Evolutionary conservation across 1,140 invertebrate species (phyloP).

Genomic region (Antheraea pernyi): DNA sequence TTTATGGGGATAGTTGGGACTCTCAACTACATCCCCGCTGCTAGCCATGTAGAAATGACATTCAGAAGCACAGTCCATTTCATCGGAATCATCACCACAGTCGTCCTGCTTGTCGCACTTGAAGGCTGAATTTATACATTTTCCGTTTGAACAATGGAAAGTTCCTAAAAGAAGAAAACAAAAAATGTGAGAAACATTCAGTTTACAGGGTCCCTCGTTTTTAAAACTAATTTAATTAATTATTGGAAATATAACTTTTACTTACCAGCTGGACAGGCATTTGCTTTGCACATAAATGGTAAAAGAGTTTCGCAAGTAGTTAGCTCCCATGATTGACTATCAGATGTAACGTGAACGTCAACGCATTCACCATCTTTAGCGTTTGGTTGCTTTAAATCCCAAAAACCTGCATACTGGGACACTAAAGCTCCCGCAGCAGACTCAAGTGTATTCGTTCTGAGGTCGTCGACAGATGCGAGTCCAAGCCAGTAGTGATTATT

Average conservation of each 20-base stretch:
- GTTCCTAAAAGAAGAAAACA: conserved; percentile 81
- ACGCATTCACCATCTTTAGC: conserved; percentile 93
- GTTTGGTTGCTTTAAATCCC: conserved; percentile 93
- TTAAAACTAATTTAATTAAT: no score
- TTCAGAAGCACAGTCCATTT: conserved; percentile 92
- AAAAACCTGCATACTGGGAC: conserved; percentile 96
- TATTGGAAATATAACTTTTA: conserved; percentile 7
- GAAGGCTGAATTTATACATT: conserved; percentile 93
- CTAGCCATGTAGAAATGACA: conserved; percentile 96
- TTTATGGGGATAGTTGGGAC: conserved; percentile 95
- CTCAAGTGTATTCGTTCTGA: conserved; percentile 95
- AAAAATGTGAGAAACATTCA: conserved; percentile 24
- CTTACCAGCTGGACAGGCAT: conserved; percentile 93
- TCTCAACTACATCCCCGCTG: conserved; percentile 96
- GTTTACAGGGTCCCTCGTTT: no score
- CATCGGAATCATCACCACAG: conserved; percentile 95
- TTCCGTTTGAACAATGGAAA: conserved; percentile 95
- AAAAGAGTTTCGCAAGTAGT: conserved; percentile 95
- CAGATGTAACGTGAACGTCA: conserved; percentile 86
- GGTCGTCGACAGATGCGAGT: conserved; percentile 92
- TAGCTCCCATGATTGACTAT: conserved; percentile 94
- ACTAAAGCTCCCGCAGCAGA: conserved; percentile 94
- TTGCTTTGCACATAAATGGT: conserved; percentile 95
- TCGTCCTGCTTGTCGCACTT: conserved; percentile 96
- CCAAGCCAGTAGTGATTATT: conserved; percentile 92